Evolutionary conservation across 2,888 invertebrate genomes (phyloP).

Genomic region (Melinaea marsaeus): DNA sequence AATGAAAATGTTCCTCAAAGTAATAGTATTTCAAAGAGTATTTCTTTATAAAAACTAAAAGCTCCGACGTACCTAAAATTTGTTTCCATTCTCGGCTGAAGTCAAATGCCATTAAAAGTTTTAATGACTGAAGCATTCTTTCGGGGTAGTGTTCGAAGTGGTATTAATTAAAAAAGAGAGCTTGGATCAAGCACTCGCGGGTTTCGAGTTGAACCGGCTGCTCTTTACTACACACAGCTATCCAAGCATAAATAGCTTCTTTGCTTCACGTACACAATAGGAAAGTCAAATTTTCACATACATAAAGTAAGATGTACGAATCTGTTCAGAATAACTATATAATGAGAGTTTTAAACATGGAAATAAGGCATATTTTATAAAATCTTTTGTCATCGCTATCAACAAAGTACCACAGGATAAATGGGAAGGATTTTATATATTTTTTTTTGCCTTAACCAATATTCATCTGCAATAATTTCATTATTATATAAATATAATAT

Average conservation of each 20-base stretch:
- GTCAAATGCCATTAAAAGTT: slow-evolving; percentile 76
- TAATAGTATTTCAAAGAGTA: slow-evolving; percentile 12
- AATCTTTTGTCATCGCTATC: too few relatives aligned
- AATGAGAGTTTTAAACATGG: too few relatives aligned
- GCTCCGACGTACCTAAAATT: slow-evolving; percentile 61
- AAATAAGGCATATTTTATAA: too few relatives aligned
- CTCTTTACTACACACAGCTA: slow-evolving; percentile 40
- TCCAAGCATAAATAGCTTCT: not conserved
- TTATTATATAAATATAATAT: too few relatives aligned
- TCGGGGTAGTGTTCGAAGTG: slow-evolving; percentile 70
- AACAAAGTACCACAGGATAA: too few relatives aligned
- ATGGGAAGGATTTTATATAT: too few relatives aligned
- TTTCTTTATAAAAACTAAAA: slow-evolving; percentile 46
- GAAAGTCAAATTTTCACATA: too few relatives aligned
- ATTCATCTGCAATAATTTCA: too few relatives aligned
- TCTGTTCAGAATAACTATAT: too few relatives aligned
- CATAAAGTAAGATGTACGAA: too few relatives aligned
- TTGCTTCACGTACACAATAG: too few relatives aligned
- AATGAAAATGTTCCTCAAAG: slow-evolving; percentile 11
- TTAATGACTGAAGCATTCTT: slow-evolving; percentile 76
- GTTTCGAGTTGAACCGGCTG: slow-evolving; percentile 44
- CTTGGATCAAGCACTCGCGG: slow-evolving; percentile 57
- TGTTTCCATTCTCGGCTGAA: slow-evolving; percentile 61
- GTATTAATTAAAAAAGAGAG: slow-evolving; percentile 76
- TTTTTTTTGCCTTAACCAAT: too few relatives aligned